These are phyloP conservation scores for Brachyistius frenatus DNA, from an alignment of 2,113 vertebrate species.

Conservation along the genomic window DNA sequence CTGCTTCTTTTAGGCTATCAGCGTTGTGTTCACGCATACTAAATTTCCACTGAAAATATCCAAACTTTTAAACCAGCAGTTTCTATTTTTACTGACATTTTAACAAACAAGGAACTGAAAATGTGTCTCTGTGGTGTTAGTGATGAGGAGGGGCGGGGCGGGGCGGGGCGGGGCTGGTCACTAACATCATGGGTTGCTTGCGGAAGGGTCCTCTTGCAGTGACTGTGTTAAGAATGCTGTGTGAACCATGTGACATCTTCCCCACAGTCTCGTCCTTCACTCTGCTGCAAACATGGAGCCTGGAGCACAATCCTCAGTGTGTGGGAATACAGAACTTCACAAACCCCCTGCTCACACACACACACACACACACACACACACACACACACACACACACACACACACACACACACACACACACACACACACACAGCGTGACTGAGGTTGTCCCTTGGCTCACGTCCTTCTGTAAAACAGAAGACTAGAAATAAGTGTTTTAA, in stretches of 20 bases:
- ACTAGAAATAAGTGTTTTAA: too few species aligned
- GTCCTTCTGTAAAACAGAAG: too few species aligned
- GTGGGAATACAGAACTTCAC: not conserved
- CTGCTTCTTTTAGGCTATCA: not conserved
- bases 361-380: not conserved
- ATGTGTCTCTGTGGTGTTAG: not conserved
- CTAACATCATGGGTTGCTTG: conserved; percentile 3
- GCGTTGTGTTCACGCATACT: not conserved
- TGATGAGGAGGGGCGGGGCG: not conserved
- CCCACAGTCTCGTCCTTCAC: conserved; percentile 40
- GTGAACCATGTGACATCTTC: conserved; percentile 53
- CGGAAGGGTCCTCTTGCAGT: conserved; percentile 11
- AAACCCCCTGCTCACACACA: not conserved
- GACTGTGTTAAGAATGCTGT: conserved; percentile 9
- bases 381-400: not conserved
- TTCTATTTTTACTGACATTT: not conserved
- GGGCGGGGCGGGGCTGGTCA: not conserved
- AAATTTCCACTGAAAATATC: not conserved
- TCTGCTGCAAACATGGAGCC: conserved; percentile 14
- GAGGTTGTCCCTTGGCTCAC: too few species aligned
- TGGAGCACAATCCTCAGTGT: conserved; percentile 34
- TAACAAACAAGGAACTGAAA: conserved; percentile 31
- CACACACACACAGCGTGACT: too few species aligned
- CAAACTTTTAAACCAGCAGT: not conserved
- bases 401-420: too few species aligned